Base-by-base conservation (phyloP, 2,888 invertebrate species). In the Agonum fuliginosum region DNA sequence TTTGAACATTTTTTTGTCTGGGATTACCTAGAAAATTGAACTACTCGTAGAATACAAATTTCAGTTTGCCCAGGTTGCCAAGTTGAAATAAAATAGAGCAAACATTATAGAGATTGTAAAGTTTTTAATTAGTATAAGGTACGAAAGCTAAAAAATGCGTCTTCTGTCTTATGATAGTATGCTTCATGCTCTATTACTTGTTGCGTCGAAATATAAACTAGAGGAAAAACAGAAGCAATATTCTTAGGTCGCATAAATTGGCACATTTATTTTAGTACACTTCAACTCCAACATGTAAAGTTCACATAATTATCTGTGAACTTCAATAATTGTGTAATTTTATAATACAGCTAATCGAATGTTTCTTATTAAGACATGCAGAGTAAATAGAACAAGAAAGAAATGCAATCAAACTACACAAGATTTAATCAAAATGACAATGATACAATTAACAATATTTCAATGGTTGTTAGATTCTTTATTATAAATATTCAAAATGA, bases 241-340 rank as follows among this genome's bases (percentile, higher is more conserved):
- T 8, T 19, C 3, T 48, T 48, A 20, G 48, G 48, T 48, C 48
- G 20, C 20, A 20, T 73, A 14, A 73, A 73, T 73, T 73, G 73
- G 62, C 62, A 73, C 62, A 58, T 41, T 37, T 54, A 72, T 54
- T 72, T 54, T 72, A 37, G 12, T 72, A 51, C 41, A 72, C 12
- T 54, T 73, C 12, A 62, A 67, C 19, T 43, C 62, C 27, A 73
- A 73, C 62, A 62, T 62, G 58, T 58, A 54, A 72, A 46, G 12
- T 70, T 46, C 43, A 70, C 43, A 70, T 46, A 10, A 22, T 62
- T 41, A 54, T 73, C 54, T 51, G 34, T 51, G 27, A 27, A 14
- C 24, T 24, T n/a, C n/a, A n/a, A 12, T 62, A 12, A 12, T 41
- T 54, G 30, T 54, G 19, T 72, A 22, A 14, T 72, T 72, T 34